Evolutionary conservation across 2,113 vertebrate species (phyloP).

Genomic region (Thomomys bottae): DNA sequence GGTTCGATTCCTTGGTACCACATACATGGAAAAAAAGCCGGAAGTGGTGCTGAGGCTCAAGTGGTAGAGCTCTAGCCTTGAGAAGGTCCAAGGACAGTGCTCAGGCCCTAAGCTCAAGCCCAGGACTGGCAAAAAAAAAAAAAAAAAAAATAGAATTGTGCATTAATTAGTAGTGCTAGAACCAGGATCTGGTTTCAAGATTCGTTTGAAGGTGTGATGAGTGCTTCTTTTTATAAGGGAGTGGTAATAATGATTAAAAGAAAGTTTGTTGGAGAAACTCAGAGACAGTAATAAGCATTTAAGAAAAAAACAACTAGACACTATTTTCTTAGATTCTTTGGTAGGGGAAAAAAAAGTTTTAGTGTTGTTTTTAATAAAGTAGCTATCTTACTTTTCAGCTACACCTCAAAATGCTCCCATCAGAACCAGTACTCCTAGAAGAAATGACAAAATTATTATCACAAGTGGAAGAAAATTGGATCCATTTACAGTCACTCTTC

Average conservation of each 20-base stretch:
- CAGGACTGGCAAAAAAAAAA: no score
- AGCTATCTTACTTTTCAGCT: constrained; percentile 86
- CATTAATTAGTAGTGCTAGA: neutral
- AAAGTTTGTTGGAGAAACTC: neutral
- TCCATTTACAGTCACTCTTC: constrained; percentile 88
- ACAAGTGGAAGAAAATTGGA: constrained; percentile 91
- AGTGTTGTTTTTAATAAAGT: constrained; percentile 29
- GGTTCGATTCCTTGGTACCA: no score
- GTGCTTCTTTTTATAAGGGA: neutral
- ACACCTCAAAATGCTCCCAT: constrained; percentile 90
- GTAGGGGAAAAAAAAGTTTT: neutral
- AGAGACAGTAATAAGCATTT: neutral
- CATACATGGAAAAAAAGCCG: no score
- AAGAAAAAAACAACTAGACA: neutral
- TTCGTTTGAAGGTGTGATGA: neutral
- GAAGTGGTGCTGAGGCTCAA: no score
- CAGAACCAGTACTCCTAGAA: constrained; percentile 88
- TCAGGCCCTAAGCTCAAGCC: no score
- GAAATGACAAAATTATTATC: constrained; percentile 86
- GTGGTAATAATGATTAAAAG: neutral
- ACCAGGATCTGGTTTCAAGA: neutral
- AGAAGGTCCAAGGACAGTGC: no score
- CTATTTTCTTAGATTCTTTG: neutral
- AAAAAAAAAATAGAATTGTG: no score
- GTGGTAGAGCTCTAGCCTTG: no score